Base-by-base conservation (phyloP, 2,888 invertebrate species). In the Flexamia atlantica region DNA sequence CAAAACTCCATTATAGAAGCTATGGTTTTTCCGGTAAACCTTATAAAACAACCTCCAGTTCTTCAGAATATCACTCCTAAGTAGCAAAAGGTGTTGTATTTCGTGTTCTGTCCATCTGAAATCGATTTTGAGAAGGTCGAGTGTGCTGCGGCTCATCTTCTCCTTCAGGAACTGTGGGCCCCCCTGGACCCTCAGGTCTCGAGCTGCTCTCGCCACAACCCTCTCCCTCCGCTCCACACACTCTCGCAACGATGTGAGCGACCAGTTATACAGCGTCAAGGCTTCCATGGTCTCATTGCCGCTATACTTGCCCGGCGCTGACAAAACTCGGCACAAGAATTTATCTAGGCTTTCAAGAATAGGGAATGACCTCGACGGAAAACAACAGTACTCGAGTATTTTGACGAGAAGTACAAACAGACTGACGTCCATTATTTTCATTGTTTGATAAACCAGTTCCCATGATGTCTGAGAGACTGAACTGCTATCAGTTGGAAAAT, bases 61-160 rank as follows among this genome's bases (percentile, higher is more conserved):
- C 32, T 81, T 81, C 28, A 40, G n/a, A 28, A 81, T 81, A n/a
- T 81, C 81, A 81, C 64, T 68, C 57, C 81, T 64, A 60, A 81
- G 32, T 30, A 64, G 25, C 20, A 81, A 30, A 25, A 81, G n/a
- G 4, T 42, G 20, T 81, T 81, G 64, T 4, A 81, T 42, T 57
- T 81, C 81, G 32, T 68, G 32, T 5, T 81, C 68, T 42, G 81
- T 64, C 81, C 81, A 81, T 25, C 68, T 60, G 32, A 81, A 81
- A 12, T 81, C 68, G 40, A 64, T 81, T 28, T 81, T 81, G 9
- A 81, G 42, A 9, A 64, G 46, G 4, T 81, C 64, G 9, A 72
- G 20, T 0, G 23, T n/a, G 30, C 40, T 72, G 23, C 42, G 57
- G 23, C 40, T 42, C 46, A 81, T 68, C 23, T 81, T 81, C 28